Conservation (phyloP, 2,113 vertebrate genomes). For the Raphicerus campestris region DNA sequence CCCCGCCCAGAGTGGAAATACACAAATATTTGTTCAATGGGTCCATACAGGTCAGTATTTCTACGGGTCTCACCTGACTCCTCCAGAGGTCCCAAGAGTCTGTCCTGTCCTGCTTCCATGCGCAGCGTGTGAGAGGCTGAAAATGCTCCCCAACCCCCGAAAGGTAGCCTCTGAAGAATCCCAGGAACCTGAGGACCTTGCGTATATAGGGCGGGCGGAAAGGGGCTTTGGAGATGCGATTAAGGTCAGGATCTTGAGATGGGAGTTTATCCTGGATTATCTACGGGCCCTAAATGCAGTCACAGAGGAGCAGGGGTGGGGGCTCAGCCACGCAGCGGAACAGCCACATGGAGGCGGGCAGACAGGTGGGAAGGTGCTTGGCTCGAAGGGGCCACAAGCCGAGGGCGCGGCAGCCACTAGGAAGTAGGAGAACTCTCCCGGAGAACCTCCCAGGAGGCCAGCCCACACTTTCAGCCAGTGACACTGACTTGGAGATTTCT, state of each 20-base stretch:
- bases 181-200: fast-evolving
- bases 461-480: neutral
- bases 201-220: neutral
- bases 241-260: neutral
- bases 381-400: neutral
- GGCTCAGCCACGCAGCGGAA: fast-evolving
- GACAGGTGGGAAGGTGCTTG: fast-evolving
- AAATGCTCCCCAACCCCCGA: fast-evolving
- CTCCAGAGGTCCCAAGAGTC: fast-evolving
- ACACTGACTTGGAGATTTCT: neutral
- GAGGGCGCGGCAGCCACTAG: no score
- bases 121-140: fast-evolving
- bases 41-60: fast-evolving
- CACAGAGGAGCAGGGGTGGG: neutral
- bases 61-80: fast-evolving
- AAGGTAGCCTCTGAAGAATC: fast-evolving
- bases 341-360: fast-evolving
- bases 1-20: neutral
- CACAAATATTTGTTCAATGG: fast-evolving
- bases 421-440: neutral
- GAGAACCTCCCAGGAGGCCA: fast-evolving
- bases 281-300: fast-evolving
- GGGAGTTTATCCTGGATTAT: neutral
- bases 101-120: fast-evolving
- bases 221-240: neutral